These are phyloP conservation scores for Mongoloraphidia duomilia DNA, from an alignment of 2,888 invertebrate genomes.

Conservation along the genomic window DNA sequence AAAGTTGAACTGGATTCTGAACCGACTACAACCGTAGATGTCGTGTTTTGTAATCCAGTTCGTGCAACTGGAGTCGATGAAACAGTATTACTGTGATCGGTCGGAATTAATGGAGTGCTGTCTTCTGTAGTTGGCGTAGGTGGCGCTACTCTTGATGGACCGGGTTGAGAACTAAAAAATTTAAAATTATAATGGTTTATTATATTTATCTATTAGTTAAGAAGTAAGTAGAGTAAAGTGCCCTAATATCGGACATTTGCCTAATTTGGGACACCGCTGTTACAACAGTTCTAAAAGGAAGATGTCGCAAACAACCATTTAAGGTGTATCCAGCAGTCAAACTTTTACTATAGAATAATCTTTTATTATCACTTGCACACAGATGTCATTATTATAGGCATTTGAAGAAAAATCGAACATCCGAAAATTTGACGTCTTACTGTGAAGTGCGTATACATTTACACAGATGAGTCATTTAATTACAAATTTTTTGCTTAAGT, in stretches of 20 bases:
- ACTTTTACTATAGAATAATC: no score
- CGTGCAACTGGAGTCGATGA: constrained; percentile 27
- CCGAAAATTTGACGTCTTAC: no score
- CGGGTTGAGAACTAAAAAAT: constrained; percentile 37
- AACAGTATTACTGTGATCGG: constrained; percentile 32
- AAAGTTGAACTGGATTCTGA: constrained; percentile 57
- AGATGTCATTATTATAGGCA: no score
- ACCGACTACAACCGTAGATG: constrained; percentile 30
- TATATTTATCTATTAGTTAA: no score
- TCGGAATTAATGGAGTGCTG: constrained; percentile 42
- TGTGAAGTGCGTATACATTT: no score
- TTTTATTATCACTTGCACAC: no score
- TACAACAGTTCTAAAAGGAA: not conserved
- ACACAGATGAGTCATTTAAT: not conserved
- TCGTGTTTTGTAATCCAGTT: constrained; percentile 26
- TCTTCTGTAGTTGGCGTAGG: constrained; percentile 55
- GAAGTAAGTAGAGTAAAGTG: no score
- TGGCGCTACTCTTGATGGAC: constrained; percentile 51
- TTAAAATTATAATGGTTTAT: not conserved
- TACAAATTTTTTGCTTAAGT: not conserved
- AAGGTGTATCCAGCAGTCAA: no score
- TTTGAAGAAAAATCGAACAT: no score
- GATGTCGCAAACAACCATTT: no score
- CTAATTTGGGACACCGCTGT: no score
- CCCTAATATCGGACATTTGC: no score